These are phyloP conservation scores for Trachelipus rathkii DNA, from an alignment of 1,140 invertebrate species.

Conservation along the genomic window DNA sequence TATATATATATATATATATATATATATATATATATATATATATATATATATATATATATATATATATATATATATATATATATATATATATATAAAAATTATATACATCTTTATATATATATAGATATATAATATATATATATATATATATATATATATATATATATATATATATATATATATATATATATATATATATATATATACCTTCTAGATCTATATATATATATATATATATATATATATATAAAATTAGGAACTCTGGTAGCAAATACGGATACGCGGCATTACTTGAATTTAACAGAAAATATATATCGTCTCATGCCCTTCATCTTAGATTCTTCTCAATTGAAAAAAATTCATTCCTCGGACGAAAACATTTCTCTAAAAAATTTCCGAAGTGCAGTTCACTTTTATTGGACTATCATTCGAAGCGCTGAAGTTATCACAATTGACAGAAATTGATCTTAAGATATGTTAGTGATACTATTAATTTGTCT, in stretches of 20 bases:
- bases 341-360: neutral
- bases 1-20: slow-evolving; percentile 27
- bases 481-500: too few relatives aligned
- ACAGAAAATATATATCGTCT: neutral
- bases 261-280: neutral
- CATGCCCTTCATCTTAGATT: neutral
- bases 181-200: slow-evolving; percentile 22
- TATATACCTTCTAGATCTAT: slow-evolving; percentile 17
- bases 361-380: neutral
- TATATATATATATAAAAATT: slow-evolving; percentile 17
- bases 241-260: neutral
- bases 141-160: slow-evolving; percentile 23
- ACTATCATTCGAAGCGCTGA: slow-evolving; percentile 39
- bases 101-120: slow-evolving; percentile 20
- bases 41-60: slow-evolving; percentile 23
- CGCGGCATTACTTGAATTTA: neutral
- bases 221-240: slow-evolving; percentile 12
- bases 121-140: slow-evolving; percentile 20
- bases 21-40: slow-evolving; percentile 22
- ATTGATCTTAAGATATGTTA: too few relatives aligned
- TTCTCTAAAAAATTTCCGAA: neutral
- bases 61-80: slow-evolving; percentile 23
- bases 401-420: neutral
- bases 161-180: slow-evolving; percentile 20
- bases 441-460: too few relatives aligned